Conservation (phyloP, 2,888 invertebrate genomes). For the Apamea sordens region DNA sequence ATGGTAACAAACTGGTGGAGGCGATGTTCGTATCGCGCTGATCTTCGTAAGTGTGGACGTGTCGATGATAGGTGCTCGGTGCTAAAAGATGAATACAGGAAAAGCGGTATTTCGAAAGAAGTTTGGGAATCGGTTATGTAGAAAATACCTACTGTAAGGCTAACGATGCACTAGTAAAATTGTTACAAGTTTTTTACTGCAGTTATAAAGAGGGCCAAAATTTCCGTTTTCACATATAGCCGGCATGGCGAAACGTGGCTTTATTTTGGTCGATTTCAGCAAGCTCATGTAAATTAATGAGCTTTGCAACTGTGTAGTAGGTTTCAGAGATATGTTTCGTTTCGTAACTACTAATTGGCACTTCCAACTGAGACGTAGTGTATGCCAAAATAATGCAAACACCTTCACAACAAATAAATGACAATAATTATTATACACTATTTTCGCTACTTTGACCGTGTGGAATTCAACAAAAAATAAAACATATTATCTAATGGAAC, state of each 20-base stretch:
- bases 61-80: conserved; percentile 21
- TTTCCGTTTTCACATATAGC: neutral
- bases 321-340: neutral
- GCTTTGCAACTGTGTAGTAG: neutral
- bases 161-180: neutral
- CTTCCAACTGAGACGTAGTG: neutral
- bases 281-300: neutral
- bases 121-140: neutral
- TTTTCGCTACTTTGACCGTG: neutral
- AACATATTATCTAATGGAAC: neutral
- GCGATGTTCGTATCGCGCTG: conserved; percentile 38
- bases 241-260: neutral
- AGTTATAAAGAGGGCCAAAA: neutral
- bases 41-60: conserved; percentile 51
- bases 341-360: neutral
- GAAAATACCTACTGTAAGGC: neutral
- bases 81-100: neutral
- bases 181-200: neutral
- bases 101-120: neutral
- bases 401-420: neutral
- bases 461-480: neutral
- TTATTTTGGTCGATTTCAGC: neutral
- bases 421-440: no score
- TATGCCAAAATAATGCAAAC: neutral
- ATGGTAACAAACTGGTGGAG: conserved; percentile 58